A percentile compares a stretch with the other conserved stretches of the same genome.
phyloP scores from a whole-genome alignment of 2,113 vertebrate genomes.

The Marcusenius ussheri region DNA sequence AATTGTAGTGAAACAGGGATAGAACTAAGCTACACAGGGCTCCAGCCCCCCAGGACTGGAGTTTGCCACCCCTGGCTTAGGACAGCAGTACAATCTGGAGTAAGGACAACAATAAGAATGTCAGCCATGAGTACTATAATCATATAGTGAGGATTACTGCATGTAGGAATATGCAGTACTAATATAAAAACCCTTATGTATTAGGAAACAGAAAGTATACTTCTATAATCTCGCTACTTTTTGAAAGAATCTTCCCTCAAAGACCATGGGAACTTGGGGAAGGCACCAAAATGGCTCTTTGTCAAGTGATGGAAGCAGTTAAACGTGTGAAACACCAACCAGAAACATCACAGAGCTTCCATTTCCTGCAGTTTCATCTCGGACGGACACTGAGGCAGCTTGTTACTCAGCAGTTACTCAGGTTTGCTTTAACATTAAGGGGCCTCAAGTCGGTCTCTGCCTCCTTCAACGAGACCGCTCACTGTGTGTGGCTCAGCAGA shows the following conservation, averaged over 20 bases:
- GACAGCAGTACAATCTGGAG: neutral
- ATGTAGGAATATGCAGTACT: neutral
- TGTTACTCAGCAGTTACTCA: no score
- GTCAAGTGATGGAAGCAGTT: neutral
- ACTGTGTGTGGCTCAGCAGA: no score
- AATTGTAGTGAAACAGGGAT: no score
- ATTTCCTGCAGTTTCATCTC: neutral
- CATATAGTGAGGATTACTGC: neutral
- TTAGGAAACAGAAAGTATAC: neutral
- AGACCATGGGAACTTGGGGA: neutral
- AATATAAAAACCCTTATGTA: neutral
- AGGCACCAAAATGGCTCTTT: neutral
- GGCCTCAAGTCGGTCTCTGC: neutral
- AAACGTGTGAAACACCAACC: neutral
- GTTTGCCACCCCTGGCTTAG: no score
- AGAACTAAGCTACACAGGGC: no score
- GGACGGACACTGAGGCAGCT: neutral
- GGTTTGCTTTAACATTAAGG: neutral
- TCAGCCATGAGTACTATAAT: neutral
- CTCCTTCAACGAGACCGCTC: neutral
- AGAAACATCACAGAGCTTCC: neutral
- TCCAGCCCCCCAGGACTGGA: no score
- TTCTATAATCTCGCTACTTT: neutral
- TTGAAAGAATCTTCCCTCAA: neutral
- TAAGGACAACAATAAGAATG: neutral